Percentiles rank a stretch among this genome's conserved stretches.
phyloP scores from a whole-genome alignment of 2,113 vertebrate species.

The Oncorhynchus mykiss region DNA sequence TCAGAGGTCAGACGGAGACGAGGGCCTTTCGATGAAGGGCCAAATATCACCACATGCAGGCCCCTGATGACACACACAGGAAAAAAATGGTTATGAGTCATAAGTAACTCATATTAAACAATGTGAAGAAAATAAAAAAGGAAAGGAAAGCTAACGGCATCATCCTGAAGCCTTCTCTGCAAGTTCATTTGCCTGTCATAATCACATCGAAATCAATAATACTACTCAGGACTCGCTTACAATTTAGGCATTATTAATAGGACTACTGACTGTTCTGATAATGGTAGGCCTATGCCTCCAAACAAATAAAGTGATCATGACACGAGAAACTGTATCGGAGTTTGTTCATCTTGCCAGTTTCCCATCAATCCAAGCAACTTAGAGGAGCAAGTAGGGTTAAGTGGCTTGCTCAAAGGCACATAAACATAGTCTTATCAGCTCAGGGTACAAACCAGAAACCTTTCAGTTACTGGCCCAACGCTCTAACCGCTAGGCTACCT shows the following conservation, averaged over 20 bases:
- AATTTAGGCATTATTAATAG: background rate
- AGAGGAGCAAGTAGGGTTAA: too few species aligned
- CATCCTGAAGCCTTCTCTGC: background rate
- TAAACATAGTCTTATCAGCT: too few species aligned
- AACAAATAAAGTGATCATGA: too few species aligned
- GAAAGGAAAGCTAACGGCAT: background rate
- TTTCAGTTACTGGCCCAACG: too few species aligned
- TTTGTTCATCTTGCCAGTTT: background rate
- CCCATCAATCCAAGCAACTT: background rate
- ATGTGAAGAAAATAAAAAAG: background rate
- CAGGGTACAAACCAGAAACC: too few species aligned
- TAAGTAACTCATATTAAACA: background rate
- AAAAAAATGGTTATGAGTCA: background rate
- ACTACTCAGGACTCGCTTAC: background rate
- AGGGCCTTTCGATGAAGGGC: constrained; percentile 75
- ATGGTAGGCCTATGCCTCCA: background rate
- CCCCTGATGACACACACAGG: constrained; percentile 41
- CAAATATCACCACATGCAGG: constrained; percentile 74
- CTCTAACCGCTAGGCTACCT: background rate
- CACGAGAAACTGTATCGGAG: background rate
- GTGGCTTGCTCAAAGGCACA: too few species aligned
- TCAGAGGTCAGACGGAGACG: constrained; percentile 76
- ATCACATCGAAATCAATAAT: background rate
- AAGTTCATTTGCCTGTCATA: background rate
- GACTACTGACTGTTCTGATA: background rate